A percentile compares a stretch with the other conserved stretches of the same genome.
Evolutionary conservation across 1,140 invertebrate species (phyloP).

Genomic region (Lysiphlebus fabarum): DNA sequence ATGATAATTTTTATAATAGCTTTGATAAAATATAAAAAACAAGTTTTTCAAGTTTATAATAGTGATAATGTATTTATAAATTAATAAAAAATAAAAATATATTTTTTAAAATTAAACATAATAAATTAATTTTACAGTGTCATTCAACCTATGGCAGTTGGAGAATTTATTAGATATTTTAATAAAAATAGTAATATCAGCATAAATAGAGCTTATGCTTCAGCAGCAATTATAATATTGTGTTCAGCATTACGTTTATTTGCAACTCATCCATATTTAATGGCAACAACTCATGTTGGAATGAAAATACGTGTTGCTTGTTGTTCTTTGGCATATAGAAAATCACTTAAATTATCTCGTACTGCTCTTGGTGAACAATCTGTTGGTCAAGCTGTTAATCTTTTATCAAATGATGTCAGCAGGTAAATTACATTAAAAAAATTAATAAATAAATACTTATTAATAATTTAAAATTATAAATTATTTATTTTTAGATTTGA

Average conservation of each 20-base stretch:
- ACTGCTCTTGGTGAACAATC: conserved; percentile 73
- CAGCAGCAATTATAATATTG: conserved; percentile 68
- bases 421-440: too few relatives aligned
- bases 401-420: conserved; percentile 80
- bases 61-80: too few relatives aligned
- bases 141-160: too few relatives aligned
- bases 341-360: conserved; percentile 63
- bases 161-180: too few relatives aligned
- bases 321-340: conserved; percentile 79
- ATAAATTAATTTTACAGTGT: too few relatives aligned
- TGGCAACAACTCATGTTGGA: conserved; percentile 67
- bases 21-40: too few relatives aligned
- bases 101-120: too few relatives aligned
- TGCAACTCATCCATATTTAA: conserved; percentile 77
- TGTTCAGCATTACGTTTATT: conserved; percentile 62
- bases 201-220: conserved; percentile 63
- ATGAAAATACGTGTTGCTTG: conserved; percentile 75
- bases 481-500: conserved; percentile 57
- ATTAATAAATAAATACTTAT: too few relatives aligned
- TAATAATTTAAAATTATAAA: too few relatives aligned
- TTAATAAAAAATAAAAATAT: too few relatives aligned
- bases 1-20: too few relatives aligned
- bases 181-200: background rate
- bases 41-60: too few relatives aligned
- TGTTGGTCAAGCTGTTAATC: conserved; percentile 80